Conservation (phyloP, 2,113 vertebrate genomes). For the Agapornis roseicollis region DNA sequence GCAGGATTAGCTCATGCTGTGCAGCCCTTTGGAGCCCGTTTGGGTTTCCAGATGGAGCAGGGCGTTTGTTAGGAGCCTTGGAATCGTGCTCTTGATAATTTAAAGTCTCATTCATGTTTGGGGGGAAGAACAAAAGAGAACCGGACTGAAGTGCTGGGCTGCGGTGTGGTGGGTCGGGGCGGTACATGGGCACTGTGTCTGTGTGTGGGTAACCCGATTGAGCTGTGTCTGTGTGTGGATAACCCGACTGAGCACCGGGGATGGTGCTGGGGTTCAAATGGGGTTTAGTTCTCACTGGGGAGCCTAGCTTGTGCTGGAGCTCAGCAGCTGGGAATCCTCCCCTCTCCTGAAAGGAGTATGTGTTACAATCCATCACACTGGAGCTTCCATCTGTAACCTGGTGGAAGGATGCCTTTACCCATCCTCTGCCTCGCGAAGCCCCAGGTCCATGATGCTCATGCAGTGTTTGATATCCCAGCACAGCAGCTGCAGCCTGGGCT, state of each 20-base stretch:
- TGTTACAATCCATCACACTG: background rate
- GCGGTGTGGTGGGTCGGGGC: background rate
- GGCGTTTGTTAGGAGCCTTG: background rate
- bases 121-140: background rate
- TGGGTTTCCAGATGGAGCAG: rapidly evolving
- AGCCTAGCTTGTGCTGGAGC: background rate
- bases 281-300: background rate
- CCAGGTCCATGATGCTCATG: rapidly evolving
- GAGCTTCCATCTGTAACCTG: background rate
- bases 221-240: background rate
- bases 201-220: background rate
- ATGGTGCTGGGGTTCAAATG: background rate
- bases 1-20: background rate
- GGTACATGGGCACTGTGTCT: background rate
- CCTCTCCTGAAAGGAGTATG: background rate
- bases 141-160: background rate
- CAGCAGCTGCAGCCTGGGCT: rapidly evolving
- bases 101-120: background rate
- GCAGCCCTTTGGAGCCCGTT: background rate
- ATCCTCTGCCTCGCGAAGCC: background rate
- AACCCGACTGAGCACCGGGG: background rate
- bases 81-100: background rate
- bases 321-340: background rate
- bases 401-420: background rate
- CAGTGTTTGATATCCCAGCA: background rate